phyloP scores from a whole-genome alignment of 2,888 invertebrate species.

The Dascillus cervinus region DNA sequence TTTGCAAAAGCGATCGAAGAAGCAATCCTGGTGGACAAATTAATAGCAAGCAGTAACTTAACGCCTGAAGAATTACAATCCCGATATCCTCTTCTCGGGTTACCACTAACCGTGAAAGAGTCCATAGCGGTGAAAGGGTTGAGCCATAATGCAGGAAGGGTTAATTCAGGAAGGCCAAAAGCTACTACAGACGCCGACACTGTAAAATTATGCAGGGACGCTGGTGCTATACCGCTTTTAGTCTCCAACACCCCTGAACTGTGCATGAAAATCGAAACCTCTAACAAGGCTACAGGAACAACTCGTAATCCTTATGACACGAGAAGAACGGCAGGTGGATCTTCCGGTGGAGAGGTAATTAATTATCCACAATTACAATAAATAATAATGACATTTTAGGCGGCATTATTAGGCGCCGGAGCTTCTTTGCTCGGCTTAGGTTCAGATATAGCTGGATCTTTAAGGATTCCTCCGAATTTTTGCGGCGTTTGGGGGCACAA shows the following conservation, averaged over 20 bases:
- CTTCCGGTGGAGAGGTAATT: constrained; percentile 78
- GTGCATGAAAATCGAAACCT: constrained; percentile 82
- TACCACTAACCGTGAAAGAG: constrained; percentile 82
- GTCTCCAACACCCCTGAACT: constrained; percentile 83
- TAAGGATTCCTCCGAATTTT: constrained; percentile 82
- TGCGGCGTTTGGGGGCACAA: constrained; percentile 93
- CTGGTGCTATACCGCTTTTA: constrained; percentile 75
- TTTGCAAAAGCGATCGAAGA: constrained; percentile 68
- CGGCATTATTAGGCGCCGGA: constrained; percentile 67
- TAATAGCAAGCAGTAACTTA: constrained; percentile 23
- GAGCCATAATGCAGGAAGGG: constrained; percentile 61
- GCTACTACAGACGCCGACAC: constrained; percentile 61
- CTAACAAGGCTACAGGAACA: constrained; percentile 67
- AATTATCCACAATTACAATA: too few species aligned
- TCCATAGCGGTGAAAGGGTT: constrained; percentile 70
- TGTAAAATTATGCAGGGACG: constrained; percentile 53
- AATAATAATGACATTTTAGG: too few species aligned
- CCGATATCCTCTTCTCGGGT: constrained; percentile 65
- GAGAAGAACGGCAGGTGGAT: constrained; percentile 71
- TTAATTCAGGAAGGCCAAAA: constrained; percentile 42
- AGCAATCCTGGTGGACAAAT: constrained; percentile 63
- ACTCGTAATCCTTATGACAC: constrained; percentile 80
- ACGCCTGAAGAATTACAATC: constrained; percentile 6
- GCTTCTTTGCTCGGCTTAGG: constrained; percentile 77
- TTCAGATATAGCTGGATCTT: constrained; percentile 86